Evolutionary conservation across 1,140 invertebrate species (phyloP), one percentile per base, ranked within the genome.

Genomic region (Hydropsyche tenuis): DNA sequence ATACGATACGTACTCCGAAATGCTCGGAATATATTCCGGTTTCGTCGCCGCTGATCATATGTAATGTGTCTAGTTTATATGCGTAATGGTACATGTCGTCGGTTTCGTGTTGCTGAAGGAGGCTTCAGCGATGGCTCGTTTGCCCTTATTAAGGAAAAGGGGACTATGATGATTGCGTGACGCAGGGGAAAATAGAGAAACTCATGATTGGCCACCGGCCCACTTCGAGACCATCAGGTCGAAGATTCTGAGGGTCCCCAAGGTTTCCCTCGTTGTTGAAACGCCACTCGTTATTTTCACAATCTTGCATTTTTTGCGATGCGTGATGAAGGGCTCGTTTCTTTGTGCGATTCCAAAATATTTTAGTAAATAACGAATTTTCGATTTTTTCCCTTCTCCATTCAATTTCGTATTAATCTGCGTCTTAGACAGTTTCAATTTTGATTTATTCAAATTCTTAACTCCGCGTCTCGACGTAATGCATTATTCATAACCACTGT

Each of bases 401-500:
- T 37, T 37, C 30, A 37, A 3, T 37, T 4, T 37, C 30, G 46
- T n/a, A n/a, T n/a, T n/a, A n/a, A n/a, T n/a, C n/a, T n/a, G n/a
- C n/a, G n/a, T n/a, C n/a, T n/a, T n/a, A n/a, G n/a, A n/a, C n/a
- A n/a, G n/a, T n/a, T n/a, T n/a, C 30, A 56, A 42, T 46, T 46
- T 70, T 56, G 68, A 70, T 25, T 56, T 70, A 70, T 70, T 70
- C 68, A 70, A 30, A 70, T 70, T 22, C 56, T 60, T 53, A 37
- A 56, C 25, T 69, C 22, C 5, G 14, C 45, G 22, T 30, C 63
- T 48, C 23, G 37, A 25, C 37, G 56, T 27, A n/a, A 70, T 70
- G 51, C 3, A 70, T 70, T 56, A 70, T 70, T 70, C 68, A 70
- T 37, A n/a, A 27, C 60, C 23, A 30, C 27, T 69, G 48, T n/a